phyloP scores from a whole-genome alignment of 1,140 invertebrate genomes.

The Ceratitis capitata region DNA sequence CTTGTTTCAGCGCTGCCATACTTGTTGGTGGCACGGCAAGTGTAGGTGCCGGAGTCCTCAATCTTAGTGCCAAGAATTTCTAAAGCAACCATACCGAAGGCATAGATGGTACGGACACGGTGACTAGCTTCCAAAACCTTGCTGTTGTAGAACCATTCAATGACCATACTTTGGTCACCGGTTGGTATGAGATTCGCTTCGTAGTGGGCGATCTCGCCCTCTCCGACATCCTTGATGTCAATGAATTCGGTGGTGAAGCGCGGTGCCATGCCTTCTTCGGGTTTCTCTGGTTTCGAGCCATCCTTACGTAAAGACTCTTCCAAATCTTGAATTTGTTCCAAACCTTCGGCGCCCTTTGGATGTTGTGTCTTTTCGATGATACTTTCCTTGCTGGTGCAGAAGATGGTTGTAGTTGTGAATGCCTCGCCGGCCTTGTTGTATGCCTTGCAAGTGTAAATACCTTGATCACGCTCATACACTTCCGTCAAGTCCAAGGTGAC shows the following conservation, averaged over 20 bases:
- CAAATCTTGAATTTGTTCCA: constrained; percentile 89
- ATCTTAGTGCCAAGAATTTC: constrained; percentile 91
- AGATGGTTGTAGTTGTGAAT: constrained; percentile 89
- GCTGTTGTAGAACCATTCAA: constrained; percentile 98
- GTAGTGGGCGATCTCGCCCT: constrained; percentile 93
- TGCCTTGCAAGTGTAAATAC: constrained; percentile 91
- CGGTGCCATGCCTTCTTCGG: constrained; percentile 83
- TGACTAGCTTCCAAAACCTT: constrained; percentile 88
- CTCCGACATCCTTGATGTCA: constrained; percentile 81
- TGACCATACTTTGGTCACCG: constrained; percentile 94
- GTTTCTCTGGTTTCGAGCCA: constrained; percentile 73
- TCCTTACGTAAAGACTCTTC: constrained; percentile 84
- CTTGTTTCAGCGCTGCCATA: constrained; percentile 89
- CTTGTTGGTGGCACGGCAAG: constrained; percentile 87
- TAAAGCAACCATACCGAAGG: constrained; percentile 94
- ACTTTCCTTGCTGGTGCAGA: constrained; percentile 82
- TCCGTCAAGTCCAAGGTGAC: constrained; percentile 90
- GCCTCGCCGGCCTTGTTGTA: constrained; percentile 88
- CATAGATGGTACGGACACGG: constrained; percentile 89
- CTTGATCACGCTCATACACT: constrained; percentile 92
- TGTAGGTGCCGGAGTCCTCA: constrained; percentile 87
- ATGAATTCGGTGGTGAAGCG: constrained; percentile 89
- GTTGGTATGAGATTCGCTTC: constrained; percentile 93
- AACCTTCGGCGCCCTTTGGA: constrained; percentile 90
- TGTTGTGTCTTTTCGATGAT: constrained; percentile 90